Evolutionary conservation across 2,797 vertebrate species (phyloP), one percentile per base, ranked within the genome.

Genomic region (Scomberomorus guttatus): DNA sequence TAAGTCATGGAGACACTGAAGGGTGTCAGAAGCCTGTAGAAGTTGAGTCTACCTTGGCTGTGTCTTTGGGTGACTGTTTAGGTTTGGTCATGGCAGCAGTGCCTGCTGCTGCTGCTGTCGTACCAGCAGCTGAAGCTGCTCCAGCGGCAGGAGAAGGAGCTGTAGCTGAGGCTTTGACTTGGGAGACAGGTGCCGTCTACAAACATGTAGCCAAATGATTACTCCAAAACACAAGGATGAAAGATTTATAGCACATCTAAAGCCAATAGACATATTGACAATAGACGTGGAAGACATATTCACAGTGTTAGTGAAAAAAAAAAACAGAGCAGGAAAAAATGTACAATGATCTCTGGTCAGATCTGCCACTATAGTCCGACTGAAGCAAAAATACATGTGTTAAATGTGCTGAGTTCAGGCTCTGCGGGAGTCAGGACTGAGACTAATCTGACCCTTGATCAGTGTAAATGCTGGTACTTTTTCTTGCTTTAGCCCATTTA

Each of bases 11-110:
- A 62, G 46, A 20, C 1, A 8, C 2, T 22, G 22, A 22, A 56
- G 46, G 64, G 52, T 63, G 58, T 17, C 46, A 67, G n/a, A 1
- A 32, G 56, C 52, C 57, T 32, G 20, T 9, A 34, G 69, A 34
- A 12, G 75, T 60, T 1, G 5, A 12, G 29, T 88, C 74, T 95
- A 95, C 93, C 94, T 95, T 87, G 69, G 84, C 67, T 3, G 84
- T 27, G 54, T 73, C 63, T 90, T 90, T 90, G 14, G 87, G 67
- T 12, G 82, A 55, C 52, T 85, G 86, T 86, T 82, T 90, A n/a
- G 87, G 68, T 75, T 81, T 80, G 64, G 74, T 58, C 24, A 59
- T 6, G 55, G 42, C 84, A 32, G 80, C 75, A 39, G 77, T 2
- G 44, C 50, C 42, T 0, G 62, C 73, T 29, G 80, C 69, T 18